These are phyloP conservation scores for Pangasianodon gigas DNA, from an alignment of 2,113 vertebrate genomes.

Conservation along the genomic window DNA sequence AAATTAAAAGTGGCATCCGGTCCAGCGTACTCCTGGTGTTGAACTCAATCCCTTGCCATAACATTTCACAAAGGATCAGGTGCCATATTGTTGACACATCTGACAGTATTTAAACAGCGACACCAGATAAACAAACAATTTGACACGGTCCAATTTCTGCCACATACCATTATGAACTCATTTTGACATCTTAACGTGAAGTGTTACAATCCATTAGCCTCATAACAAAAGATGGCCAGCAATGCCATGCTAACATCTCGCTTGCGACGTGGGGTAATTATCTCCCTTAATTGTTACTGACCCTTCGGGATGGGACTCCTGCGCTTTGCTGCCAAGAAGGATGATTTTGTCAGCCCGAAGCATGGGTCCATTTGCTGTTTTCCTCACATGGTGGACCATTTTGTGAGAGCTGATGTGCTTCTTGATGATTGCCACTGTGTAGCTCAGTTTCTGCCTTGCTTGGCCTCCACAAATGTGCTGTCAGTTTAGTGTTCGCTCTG, in stretches of 20 bases:
- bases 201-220: slow-evolving; percentile 52
- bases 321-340: slow-evolving; percentile 51
- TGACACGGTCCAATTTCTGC: slow-evolving; percentile 38
- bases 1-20: slow-evolving; percentile 48
- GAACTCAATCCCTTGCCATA: slow-evolving; percentile 23
- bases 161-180: slow-evolving; percentile 46
- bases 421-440: slow-evolving; percentile 35
- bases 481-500: slow-evolving; percentile 36
- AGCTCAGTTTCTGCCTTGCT: slow-evolving; percentile 42
- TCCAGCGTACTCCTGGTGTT: slow-evolving; percentile 9
- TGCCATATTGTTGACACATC: slow-evolving; percentile 16
- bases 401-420: slow-evolving; percentile 14
- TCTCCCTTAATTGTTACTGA: slow-evolving; percentile 54
- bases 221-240: slow-evolving; percentile 44
- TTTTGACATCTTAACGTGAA: slow-evolving; percentile 51
- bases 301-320: slow-evolving; percentile 37
- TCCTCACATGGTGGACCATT: slow-evolving; percentile 20
- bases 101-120: slow-evolving; percentile 41
- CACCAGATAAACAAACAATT: slow-evolving; percentile 53
- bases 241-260: slow-evolving; percentile 40
- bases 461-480: slow-evolving; percentile 46
- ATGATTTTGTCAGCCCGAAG: slow-evolving; percentile 23
- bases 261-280: slow-evolving; percentile 46
- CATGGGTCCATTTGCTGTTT: slow-evolving; percentile 29
- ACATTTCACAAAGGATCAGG: slow-evolving; percentile 41